These are phyloP conservation scores for Paraescarpia echinospica DNA, from an alignment of 1,140 invertebrate genomes.

Conservation along the genomic window DNA sequence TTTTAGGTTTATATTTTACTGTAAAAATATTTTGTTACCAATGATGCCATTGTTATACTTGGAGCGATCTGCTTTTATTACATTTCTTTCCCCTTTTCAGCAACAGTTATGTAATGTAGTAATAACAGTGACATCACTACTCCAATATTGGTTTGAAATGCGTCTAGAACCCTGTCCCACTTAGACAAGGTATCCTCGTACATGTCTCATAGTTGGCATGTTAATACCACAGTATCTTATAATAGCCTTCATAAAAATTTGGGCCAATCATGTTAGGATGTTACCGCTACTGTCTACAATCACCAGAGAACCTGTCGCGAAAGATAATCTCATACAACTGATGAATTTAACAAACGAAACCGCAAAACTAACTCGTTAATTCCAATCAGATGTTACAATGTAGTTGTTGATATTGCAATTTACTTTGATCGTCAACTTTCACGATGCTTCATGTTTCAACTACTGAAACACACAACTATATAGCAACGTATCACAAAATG, in stretches of 20 bases:
- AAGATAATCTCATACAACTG: background rate
- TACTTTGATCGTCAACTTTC: background rate
- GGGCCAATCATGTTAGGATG: background rate
- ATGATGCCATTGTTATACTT: background rate
- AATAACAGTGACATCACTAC: background rate
- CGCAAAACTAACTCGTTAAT: background rate
- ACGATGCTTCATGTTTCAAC: background rate
- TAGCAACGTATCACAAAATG: background rate
- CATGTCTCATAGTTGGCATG: background rate
- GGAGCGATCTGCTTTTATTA: too few species aligned
- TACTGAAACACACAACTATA: background rate
- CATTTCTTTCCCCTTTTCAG: too few species aligned
- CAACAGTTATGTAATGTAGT: background rate
- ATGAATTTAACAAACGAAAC: background rate
- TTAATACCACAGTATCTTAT: background rate
- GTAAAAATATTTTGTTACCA: background rate
- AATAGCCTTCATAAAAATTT: background rate
- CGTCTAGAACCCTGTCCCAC: background rate
- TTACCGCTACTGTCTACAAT: background rate
- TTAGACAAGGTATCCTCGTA: background rate
- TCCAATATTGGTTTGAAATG: background rate
- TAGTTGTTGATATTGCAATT: background rate
- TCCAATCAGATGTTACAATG: background rate
- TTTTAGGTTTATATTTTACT: too few species aligned
- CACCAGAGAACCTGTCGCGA: background rate